A percentile compares a stretch with the other conserved stretches of the same genome.
These are phyloP conservation scores for Percopsis transmontana DNA, from an alignment of 2,113 vertebrate genomes.

Conservation along the genomic window DNA sequence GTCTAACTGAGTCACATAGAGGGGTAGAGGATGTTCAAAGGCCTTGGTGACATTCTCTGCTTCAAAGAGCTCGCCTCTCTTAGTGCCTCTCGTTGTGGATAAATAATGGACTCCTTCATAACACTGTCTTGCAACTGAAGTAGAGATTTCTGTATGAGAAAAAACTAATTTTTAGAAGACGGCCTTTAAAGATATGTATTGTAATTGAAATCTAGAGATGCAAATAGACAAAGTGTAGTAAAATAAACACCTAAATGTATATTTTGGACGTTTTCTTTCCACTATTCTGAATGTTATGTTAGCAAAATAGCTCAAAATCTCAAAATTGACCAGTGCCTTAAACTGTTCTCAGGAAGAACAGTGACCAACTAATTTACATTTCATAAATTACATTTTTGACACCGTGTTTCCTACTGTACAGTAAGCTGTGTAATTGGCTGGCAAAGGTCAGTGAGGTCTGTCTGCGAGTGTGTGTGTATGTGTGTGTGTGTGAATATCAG, in stretches of 20 bases:
- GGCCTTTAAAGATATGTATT: too few species aligned
- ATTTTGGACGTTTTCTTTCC: too few species aligned
- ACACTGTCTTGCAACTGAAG: too few species aligned
- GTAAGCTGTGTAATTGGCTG: constrained; percentile 35
- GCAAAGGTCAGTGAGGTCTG: constrained; percentile 16
- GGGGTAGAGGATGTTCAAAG: constrained; percentile 50
- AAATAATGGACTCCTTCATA: constrained; percentile 75
- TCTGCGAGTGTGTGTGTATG: constrained; percentile 6
- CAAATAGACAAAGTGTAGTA: too few species aligned
- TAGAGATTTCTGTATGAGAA: too few species aligned
- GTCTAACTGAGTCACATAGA: not conserved
- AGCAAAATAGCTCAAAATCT: too few species aligned
- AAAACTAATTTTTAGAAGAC: too few species aligned
- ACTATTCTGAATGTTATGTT: too few species aligned
- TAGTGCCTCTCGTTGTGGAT: constrained; percentile 78
- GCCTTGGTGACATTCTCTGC: constrained; percentile 69
- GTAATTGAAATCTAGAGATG: too few species aligned
- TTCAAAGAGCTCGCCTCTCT: constrained; percentile 83
- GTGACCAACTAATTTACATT: constrained; percentile 36
- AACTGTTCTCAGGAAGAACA: not conserved
- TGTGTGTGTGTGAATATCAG: not conserved
- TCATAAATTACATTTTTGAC: constrained; percentile 42
- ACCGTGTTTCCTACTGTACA: constrained; percentile 29
- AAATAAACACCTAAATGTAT: too few species aligned
- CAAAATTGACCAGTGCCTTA: too few species aligned